phyloP scores from a whole-genome alignment of 1,140 invertebrate genomes.

The Antheraea mylitta region DNA sequence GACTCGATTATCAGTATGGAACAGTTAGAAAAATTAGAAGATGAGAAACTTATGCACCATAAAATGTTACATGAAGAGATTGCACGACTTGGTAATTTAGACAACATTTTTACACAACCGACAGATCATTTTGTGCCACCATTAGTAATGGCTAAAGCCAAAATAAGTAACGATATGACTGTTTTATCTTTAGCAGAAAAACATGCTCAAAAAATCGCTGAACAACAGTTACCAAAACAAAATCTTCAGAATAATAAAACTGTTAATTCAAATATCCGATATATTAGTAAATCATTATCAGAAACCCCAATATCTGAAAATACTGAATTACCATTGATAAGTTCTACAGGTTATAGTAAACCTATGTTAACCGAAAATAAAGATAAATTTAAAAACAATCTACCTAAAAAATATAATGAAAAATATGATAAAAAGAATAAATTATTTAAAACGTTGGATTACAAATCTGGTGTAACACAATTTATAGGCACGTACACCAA shows the following conservation, averaged over 20 bases:
- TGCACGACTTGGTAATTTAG: slow-evolving; percentile 57
- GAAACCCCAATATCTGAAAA: slow-evolving; percentile 20
- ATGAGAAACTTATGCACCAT: slow-evolving; percentile 61
- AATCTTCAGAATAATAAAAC: slow-evolving; percentile 27
- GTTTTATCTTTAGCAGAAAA: slow-evolving; percentile 73
- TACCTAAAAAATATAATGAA: slow-evolving; percentile 61
- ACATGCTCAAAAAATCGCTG: slow-evolving; percentile 64
- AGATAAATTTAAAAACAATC: slow-evolving; percentile 37
- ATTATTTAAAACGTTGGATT: slow-evolving; percentile 22
- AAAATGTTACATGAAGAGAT: slow-evolving; percentile 65
- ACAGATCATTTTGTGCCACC: slow-evolving; percentile 77
- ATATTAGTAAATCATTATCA: slow-evolving; percentile 18
- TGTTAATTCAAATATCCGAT: slow-evolving; percentile 19
- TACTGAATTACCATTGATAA: slow-evolving; percentile 18
- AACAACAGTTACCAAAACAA: slow-evolving; percentile 42
- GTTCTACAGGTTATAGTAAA: slow-evolving; percentile 17
- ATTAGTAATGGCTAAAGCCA: slow-evolving; percentile 76
- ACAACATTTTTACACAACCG: slow-evolving; percentile 73
- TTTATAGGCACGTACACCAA: slow-evolving; percentile 11
- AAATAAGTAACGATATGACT: slow-evolving; percentile 74
- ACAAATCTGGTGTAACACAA: slow-evolving; percentile 17
- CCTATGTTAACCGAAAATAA: slow-evolving; percentile 36
- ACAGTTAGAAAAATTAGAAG: slow-evolving; percentile 52
- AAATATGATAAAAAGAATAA: slow-evolving; percentile 45
- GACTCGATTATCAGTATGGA: slow-evolving; percentile 44